Evolutionary conservation across 2,888 invertebrate genomes (phyloP), one percentile per base, ranked within the genome.

Genomic region (Hermaeophaga mercurialis): DNA sequence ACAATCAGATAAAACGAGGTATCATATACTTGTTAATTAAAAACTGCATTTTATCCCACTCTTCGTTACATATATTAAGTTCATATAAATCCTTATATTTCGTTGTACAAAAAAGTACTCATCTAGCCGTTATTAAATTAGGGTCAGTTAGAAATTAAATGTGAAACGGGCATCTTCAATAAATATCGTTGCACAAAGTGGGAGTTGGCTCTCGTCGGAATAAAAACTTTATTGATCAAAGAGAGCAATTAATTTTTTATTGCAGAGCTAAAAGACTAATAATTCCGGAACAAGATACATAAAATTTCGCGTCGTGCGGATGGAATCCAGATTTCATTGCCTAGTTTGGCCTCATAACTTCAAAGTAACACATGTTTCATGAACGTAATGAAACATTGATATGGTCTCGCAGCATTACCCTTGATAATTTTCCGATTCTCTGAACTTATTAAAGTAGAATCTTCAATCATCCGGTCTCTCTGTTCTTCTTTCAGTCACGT

Each of bases 351-450:
- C 11, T 36, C 31, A n/a, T 12, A 33, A 22, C 39, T 18, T 49
- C 39, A 49, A 39, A 49, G 38, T 49, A 41, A 31, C 41, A 41
- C 39, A 33, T 19, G 33, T 14, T 50, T 22, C 31, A 17, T 33
- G 15, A 31, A 50, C 41, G 41, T 12, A 33, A 41, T 50, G 33
- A 33, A 50, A 41, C 41, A 41, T 41, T 41, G 41, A 50, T 50
- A 41, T 14, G 33, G 38, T 31, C 39, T 39, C 38, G 39, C 39
- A 17, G 48, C 12, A 38, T 48, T 48, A 17, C 36, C 26, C 28
- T 48, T 38, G 28, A 49, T 49, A 49, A 49, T 49, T 48, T 48
- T 48, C 34, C 49, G 39, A 39, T 49, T 39, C 49, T 49, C 39
- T 39, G 49, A 39, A 49, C 49, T 49, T 38, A 49, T 49, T 39